Evolutionary conservation across 2,888 invertebrate genomes (phyloP).

Genomic region (Drosophila paracracens): DNA sequence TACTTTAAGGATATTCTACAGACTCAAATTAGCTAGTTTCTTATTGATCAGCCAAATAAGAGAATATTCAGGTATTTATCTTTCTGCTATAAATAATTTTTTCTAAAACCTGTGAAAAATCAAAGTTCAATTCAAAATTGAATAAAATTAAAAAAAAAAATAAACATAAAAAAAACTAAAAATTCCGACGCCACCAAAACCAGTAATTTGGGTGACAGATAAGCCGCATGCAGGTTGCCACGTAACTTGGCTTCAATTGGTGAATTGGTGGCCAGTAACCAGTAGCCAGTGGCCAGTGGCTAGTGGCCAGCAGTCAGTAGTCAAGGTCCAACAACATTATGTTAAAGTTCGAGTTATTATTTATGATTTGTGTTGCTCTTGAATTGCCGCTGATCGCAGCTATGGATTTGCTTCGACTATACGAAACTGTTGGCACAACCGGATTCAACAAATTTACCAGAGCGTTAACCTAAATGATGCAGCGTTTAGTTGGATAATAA

Average conservation of each 20-base stretch:
- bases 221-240: constrained; percentile 38
- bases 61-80: background rate
- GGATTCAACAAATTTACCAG: constrained; percentile 35
- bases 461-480: constrained; percentile 12
- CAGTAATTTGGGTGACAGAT: constrained; percentile 19
- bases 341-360: constrained; percentile 21
- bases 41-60: no score
- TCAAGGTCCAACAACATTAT: constrained; percentile 31
- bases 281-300: background rate
- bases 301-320: constrained; percentile 16
- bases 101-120: constrained; percentile 14
- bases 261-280: constrained; percentile 14
- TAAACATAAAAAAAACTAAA: constrained; percentile 16
- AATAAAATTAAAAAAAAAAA: constrained; percentile 15
- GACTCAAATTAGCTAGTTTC: background rate
- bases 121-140: constrained; percentile 24
- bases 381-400: constrained; percentile 20
- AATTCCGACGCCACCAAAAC: constrained; percentile 33
- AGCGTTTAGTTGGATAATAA: constrained; percentile 4
- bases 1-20: background rate
- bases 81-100: background rate
- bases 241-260: constrained; percentile 50
- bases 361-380: constrained; percentile 39
- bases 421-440: constrained; percentile 17
- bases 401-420: constrained; percentile 6